phyloP scores from a whole-genome alignment of 1,140 invertebrate genomes.

The Odontomachus brunneus region DNA sequence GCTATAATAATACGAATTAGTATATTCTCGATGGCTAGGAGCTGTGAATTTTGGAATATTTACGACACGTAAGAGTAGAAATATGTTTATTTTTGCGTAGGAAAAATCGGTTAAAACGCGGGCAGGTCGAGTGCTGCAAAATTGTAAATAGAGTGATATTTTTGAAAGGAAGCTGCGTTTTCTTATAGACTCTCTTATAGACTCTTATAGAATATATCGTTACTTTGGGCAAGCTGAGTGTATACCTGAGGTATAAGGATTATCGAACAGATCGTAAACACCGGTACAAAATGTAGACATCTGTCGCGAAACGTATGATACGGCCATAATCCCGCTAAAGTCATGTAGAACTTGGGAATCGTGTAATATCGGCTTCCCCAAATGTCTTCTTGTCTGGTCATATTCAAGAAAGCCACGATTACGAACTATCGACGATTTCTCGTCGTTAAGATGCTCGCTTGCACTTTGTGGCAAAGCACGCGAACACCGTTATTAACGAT shows the following conservation, averaged over 20 bases:
- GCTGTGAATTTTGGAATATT: neutral
- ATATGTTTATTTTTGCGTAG: neutral
- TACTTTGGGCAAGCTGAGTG: neutral
- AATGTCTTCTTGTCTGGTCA: slow-evolving; percentile 23
- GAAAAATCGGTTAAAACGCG: neutral
- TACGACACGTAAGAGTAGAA: neutral
- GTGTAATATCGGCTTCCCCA: slow-evolving; percentile 37
- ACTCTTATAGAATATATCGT: neutral
- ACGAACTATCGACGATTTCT: neutral
- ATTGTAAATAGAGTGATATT: neutral
- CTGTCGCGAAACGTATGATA: slow-evolving; percentile 16
- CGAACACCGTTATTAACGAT: no score
- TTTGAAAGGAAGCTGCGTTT: neutral
- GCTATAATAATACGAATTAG: neutral
- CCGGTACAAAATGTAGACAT: slow-evolving; percentile 36
- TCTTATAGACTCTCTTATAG: neutral
- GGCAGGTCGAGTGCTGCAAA: neutral
- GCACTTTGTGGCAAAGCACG: no score
- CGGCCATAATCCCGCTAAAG: slow-evolving; percentile 47
- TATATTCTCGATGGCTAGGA: neutral
- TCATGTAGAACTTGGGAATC: slow-evolving; percentile 49
- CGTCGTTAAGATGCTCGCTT: neutral
- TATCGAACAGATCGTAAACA: slow-evolving; percentile 21
- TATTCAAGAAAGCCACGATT: slow-evolving; percentile 30
- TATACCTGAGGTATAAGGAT: slow-evolving; percentile 45